Conservation (phyloP, 2,888 invertebrate genomes). For the Dicyrtomina minuta region DNA sequence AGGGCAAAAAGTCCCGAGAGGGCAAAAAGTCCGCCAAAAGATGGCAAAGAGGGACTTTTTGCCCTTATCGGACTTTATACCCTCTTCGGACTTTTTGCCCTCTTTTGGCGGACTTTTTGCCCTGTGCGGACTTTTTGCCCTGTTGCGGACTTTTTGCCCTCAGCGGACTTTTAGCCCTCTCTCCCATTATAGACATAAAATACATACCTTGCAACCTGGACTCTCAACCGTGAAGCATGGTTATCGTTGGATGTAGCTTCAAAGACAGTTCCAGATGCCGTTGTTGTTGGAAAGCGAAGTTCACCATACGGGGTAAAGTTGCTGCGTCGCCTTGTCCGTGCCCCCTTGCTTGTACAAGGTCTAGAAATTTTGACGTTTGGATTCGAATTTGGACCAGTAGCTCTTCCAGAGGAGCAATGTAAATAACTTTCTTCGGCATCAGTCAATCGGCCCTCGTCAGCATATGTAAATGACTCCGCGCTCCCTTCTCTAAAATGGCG, state of each 20-base stretch:
- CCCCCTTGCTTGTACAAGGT: background rate
- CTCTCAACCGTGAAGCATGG: constrained; percentile 47
- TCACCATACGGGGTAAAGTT: constrained; percentile 47
- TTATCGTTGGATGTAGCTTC: constrained; percentile 52
- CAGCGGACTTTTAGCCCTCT: too few relatives aligned
- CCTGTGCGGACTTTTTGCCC: too few relatives aligned
- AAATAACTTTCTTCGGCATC: constrained; percentile 31
- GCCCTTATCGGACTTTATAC: too few relatives aligned
- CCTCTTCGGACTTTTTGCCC: too few relatives aligned
- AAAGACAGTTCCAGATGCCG: constrained; percentile 43
- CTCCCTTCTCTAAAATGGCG: constrained; percentile 33
- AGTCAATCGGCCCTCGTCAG: constrained; percentile 48
- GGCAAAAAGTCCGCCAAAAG: too few relatives aligned
- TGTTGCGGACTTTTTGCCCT: too few relatives aligned
- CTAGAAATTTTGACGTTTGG: background rate
- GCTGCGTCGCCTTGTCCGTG: background rate
- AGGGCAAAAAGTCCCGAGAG: too few relatives aligned
- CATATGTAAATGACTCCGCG: constrained; percentile 39
- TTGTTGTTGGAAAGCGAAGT: constrained; percentile 36
- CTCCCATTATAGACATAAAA: constrained; percentile 17
- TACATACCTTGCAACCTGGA: constrained; percentile 48
- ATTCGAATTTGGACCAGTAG: background rate
- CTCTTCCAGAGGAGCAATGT: background rate
- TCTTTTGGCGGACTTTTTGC: too few relatives aligned
- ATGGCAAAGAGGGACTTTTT: too few relatives aligned